Base-by-base conservation (phyloP, 2,888 invertebrate species). In the Dryomyza anilis region DNA sequence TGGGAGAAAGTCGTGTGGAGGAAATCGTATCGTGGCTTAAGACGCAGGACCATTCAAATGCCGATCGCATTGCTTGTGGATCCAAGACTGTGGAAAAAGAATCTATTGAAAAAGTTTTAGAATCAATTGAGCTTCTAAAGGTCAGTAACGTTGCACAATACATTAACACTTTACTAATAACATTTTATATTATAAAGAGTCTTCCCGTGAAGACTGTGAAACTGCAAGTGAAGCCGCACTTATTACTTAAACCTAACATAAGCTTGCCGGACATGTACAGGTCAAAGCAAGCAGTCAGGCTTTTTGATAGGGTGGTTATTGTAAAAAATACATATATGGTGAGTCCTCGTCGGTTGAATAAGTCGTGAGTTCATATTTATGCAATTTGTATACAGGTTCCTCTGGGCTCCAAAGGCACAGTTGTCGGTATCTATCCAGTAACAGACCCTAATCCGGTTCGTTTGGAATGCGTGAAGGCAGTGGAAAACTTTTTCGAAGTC, bases 281-380 rank as follows among this genome's bases (percentile, higher is more conserved):
- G 56, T 58, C 75, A 0, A 73, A 70, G 21, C 58, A 64, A 0
- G 46, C 70, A 0, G 67, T 81, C 10, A 69, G 70, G 67, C 78
- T 98, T 67, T 90, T 92, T 75, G 97, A 98, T 84, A 87, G 98
- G 58, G 89, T 98, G 52, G 89, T 96, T 4, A 89, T 91, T 76
- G 89, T 92, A 0, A 86, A 91, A 30, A 87, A 88, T 33, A 88
- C 89, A 59, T 91, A 89, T 76, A 87, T 91, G 1, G 93, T 79
- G 71, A 71, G 69, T 68, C 10, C 3, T 16, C 7, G 7, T 36
- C 14, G n/a, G n/a, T n/a, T n/a, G n/a, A 14, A 39, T 19, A 7
- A 23, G 2, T 6, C 21, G 16, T 25, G 12, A 30, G 1, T 30
- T 21, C 21, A 21, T 21, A 30, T n/a, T 1, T 76, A 87, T 91